A percentile compares a stretch with the other conserved stretches of the same genome.
These are phyloP conservation scores for Latrodectus hesperus DNA, from an alignment of 2,888 invertebrate species.

Conservation along the genomic window DNA sequence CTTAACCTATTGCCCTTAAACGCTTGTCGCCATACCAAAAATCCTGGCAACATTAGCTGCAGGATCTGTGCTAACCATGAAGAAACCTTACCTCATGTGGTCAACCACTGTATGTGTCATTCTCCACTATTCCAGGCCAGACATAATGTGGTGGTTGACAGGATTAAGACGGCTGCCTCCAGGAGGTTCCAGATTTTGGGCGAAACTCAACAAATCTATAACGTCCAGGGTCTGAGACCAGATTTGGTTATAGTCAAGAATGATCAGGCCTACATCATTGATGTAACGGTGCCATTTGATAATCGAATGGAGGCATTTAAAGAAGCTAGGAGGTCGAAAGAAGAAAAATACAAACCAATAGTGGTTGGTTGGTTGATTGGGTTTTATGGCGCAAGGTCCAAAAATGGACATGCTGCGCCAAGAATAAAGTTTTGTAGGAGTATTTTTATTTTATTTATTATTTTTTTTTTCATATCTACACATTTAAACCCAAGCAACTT, in stretches of 20 bases:
- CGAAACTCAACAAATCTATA: neutral
- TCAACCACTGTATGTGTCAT: neutral
- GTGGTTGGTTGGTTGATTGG: too few species aligned
- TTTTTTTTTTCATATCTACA: too few species aligned
- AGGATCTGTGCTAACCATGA: neutral
- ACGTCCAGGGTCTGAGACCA: neutral
- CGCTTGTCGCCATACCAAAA: neutral
- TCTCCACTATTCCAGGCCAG: neutral
- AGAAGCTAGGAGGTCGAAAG: neutral
- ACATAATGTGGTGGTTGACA: neutral
- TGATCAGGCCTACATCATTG: neutral
- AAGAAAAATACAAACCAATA: neutral
- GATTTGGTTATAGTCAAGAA: neutral
- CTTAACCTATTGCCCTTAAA: too few species aligned
- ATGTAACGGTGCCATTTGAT: neutral
- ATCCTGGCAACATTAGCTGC: accelerated
- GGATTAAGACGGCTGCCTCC: neutral
- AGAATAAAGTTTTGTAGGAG: too few species aligned
- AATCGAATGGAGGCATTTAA: neutral
- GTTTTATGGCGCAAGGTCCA: too few species aligned
- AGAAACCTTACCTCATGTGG: neutral
- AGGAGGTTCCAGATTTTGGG: neutral
- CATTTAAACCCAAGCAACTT: too few species aligned
- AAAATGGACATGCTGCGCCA: too few species aligned
- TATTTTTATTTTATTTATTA: too few species aligned